Percentiles rank a stretch among this genome's conserved stretches.
Conservation (phyloP, 2,113 vertebrate species). For the Calidris pugnax region DNA sequence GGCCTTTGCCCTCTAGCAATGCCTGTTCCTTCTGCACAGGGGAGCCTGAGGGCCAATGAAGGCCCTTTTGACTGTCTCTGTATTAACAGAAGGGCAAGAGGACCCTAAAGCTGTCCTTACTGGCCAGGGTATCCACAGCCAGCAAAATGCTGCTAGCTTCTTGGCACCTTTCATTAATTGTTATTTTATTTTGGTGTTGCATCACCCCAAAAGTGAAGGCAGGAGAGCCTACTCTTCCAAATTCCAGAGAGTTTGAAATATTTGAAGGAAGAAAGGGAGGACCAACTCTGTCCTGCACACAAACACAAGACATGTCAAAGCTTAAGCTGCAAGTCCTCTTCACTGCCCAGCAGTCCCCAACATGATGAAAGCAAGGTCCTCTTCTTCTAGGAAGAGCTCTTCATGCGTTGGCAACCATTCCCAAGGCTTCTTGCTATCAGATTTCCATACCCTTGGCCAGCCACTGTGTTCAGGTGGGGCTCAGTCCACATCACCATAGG, state of each 20-base stretch:
- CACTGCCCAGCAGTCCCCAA: background rate
- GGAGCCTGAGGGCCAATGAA: background rate
- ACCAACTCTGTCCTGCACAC: background rate
- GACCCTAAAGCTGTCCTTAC: background rate
- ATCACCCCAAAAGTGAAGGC: background rate
- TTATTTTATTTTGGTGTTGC: background rate
- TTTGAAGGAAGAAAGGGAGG: background rate
- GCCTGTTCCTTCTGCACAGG: background rate
- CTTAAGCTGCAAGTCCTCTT: background rate
- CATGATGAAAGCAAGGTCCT: background rate
- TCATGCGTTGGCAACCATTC: background rate
- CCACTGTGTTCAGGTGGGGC: accelerated
- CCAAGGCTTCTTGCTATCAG: background rate
- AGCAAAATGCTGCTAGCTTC: background rate
- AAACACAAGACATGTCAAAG: background rate
- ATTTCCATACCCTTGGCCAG: background rate
- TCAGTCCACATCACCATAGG: accelerated
- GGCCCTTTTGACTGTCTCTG: background rate
- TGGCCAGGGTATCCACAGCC: background rate
- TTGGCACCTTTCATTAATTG: background rate
- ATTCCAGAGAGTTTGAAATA: background rate
- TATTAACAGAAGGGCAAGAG: background rate
- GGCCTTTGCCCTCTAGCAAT: background rate
- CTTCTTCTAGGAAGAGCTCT: background rate
- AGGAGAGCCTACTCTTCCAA: background rate